Evolutionary conservation across 2,888 invertebrate species (phyloP).

Genomic region (Portevinia maculata): DNA sequence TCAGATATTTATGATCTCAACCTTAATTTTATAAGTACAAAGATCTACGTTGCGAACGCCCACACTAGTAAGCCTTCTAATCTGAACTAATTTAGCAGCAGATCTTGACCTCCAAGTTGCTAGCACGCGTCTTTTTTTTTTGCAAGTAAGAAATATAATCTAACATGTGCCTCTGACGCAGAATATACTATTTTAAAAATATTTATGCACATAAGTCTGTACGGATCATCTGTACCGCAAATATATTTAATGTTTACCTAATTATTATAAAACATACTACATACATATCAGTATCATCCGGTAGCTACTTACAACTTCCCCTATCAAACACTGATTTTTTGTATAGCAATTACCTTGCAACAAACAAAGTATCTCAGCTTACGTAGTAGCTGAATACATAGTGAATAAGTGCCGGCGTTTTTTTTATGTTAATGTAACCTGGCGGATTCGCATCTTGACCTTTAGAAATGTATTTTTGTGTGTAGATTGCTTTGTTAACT

Average conservation of each 20-base stretch:
- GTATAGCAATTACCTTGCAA: conserved; percentile 3
- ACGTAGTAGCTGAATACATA: not conserved
- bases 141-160: conserved; percentile 2
- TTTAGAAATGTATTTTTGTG: conserved; percentile 1
- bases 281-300: conserved; percentile 24
- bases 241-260: conserved; percentile 24
- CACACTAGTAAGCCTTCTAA: not conserved
- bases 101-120: conserved; percentile 36
- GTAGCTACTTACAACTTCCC: not conserved
- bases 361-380: not conserved
- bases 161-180: conserved; percentile 7
- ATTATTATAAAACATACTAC: conserved; percentile 18
- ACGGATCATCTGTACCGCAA: conserved; percentile 17
- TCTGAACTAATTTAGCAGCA: conserved; percentile 14
- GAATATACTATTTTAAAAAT: not conserved
- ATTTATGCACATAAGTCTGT: not conserved
- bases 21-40: conserved; percentile 22
- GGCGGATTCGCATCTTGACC: conserved; percentile 3
- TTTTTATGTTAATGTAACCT: not conserved
- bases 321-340: not conserved
- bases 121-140: conserved; percentile 1
- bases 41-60: conserved; percentile 11
- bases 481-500: no score
- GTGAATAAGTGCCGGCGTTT: no score
- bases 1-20: conserved; percentile 21